phyloP scores from a whole-genome alignment of 2,888 invertebrate genomes.

The Dascillus cervinus region DNA sequence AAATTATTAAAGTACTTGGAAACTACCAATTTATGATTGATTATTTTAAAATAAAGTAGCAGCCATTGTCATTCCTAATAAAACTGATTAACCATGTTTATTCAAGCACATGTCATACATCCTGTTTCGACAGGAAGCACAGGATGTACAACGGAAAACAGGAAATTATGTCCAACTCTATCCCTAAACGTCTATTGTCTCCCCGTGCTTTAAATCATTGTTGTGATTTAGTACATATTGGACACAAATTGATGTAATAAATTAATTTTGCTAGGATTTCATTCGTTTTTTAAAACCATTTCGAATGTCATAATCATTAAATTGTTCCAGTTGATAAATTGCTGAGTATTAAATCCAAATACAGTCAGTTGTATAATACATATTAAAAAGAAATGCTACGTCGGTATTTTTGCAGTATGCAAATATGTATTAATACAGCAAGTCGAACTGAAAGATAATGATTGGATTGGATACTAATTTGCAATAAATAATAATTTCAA shows the following conservation, averaged over 20 bases:
- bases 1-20: no score
- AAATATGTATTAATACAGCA: no score
- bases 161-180: slow-evolving; percentile 30
- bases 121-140: slow-evolving; percentile 21
- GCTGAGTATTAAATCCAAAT: slow-evolving; percentile 10
- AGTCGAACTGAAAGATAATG: no score
- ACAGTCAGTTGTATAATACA: neutral
- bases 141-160: slow-evolving; percentile 25
- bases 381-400: no score
- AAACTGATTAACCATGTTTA: slow-evolving; percentile 23
- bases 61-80: no score
- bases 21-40: no score
- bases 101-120: slow-evolving; percentile 21
- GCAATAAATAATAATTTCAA: no score
- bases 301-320: slow-evolving; percentile 31
- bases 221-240: slow-evolving; percentile 29
- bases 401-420: no score
- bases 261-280: slow-evolving; percentile 28
- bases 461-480: no score
- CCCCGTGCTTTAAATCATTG: slow-evolving; percentile 25
- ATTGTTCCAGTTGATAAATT: slow-evolving; percentile 29
- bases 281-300: slow-evolving; percentile 25
- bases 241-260: slow-evolving; percentile 32
- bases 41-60: no score
- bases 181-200: slow-evolving; percentile 26